Evolutionary conservation across 2,113 vertebrate species (phyloP).

Genomic region (Toxotes jaculatrix): DNA sequence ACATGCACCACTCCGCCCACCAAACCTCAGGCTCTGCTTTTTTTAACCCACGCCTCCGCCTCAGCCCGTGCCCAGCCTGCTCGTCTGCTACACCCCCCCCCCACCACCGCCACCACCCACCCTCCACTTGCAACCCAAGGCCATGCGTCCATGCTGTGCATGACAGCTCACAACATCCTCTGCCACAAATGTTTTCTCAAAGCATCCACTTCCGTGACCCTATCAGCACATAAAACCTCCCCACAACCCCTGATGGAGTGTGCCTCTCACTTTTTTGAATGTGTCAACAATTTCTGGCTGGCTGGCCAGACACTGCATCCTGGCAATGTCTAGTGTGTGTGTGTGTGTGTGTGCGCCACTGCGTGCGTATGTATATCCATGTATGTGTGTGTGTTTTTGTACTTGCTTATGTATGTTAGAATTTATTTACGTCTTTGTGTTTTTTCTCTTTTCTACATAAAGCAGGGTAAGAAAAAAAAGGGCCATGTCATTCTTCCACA

Average conservation of each 20-base stretch:
- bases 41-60: conserved; percentile 75
- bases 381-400: conserved; percentile 18
- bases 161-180: conserved; percentile 84
- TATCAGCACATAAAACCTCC: conserved; percentile 88
- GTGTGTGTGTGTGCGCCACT: conserved; percentile 13
- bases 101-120: conserved; percentile 31
- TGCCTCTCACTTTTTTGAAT: conserved; percentile 88
- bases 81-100: conserved; percentile 31
- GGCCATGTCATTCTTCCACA: conserved; percentile 94
- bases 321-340: conserved; percentile 77
- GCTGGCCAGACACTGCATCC: conserved; percentile 84
- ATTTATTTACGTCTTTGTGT: conserved; percentile 66
- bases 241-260: conserved; percentile 81
- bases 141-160: conserved; percentile 84
- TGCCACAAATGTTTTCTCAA: conserved; percentile 90
- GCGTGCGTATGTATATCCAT: conserved; percentile 31
- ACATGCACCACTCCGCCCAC: conserved; percentile 84
- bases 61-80: conserved; percentile 50
- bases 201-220: conserved; percentile 87
- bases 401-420: conserved; percentile 55
- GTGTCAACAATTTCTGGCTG: conserved; percentile 92
- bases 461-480: conserved; percentile 76
- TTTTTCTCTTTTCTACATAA: conserved; percentile 62
- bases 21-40: conserved; percentile 87
- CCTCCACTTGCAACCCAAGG: conserved; percentile 79